Evolutionary conservation across 2,888 invertebrate genomes (phyloP), one percentile per base, ranked within the genome.

Genomic region (Erebia epiphron): DNA sequence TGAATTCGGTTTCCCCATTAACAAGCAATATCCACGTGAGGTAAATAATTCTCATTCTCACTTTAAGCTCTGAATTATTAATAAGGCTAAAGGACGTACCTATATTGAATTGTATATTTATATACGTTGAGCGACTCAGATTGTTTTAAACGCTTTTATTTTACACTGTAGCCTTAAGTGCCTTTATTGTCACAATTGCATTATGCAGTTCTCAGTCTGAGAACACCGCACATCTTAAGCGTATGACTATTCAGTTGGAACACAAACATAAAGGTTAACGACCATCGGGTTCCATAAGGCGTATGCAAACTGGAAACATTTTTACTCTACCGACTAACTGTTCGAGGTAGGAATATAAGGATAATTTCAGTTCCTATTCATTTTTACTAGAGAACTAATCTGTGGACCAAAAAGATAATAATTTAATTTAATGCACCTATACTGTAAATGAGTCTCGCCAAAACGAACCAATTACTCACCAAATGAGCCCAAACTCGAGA

Each of bases 141-240:
- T 49, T 54, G 65, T 65, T 70, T 64, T 58, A 57, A 46, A 21
- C 35, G 68, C 60, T 68, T 71, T 68, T 68, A 52, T 68, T 73
- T 89, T 90, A 89, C 89, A 90, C 87, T 84, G 88, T 87, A 89
- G 88, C 85, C 86, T 88, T 89, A 85, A 84, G 87, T 87, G 84
- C 85, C 85, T 87, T 86, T 85, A 88, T 88, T 88, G 90, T 90
- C 85, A 86, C 85, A 86, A 86, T 88, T 81, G 83, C 52, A 70
- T 74, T 84, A 83, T 85, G 80, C 80, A 79, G 80, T 78, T 78
- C 76, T 77, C 78, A 56, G 41, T 54, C 54, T 65, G 68, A 35
- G 64, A 65, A 49, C 69, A 72, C 61, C 43, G 43, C 16, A 64
- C 54, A 73, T 75, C 62, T 74, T 64, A 69, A 74, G 62, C 68